These are phyloP conservation scores for Sylvicapra grimmia DNA, from an alignment of 2,113 vertebrate species.

Conservation along the genomic window DNA sequence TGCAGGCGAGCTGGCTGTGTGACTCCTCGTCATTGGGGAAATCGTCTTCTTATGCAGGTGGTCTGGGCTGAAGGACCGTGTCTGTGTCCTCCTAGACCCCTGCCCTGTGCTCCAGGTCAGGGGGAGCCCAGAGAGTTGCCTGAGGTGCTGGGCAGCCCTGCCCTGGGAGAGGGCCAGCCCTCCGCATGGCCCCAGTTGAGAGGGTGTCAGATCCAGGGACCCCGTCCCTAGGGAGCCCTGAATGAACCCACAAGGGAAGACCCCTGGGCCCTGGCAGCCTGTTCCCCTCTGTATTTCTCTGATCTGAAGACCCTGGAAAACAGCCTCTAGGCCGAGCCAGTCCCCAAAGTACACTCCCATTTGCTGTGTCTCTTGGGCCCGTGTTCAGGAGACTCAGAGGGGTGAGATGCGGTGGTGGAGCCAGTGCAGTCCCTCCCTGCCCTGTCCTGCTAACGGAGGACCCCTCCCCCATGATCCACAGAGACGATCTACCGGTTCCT, in stretches of 20 bases:
- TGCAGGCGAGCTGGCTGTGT: not conserved
- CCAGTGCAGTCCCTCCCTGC: too few species aligned
- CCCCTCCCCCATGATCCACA: fast-evolving
- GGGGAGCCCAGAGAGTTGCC: not conserved
- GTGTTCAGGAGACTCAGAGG: not conserved
- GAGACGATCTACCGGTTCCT: fast-evolving
- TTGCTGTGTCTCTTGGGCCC: not conserved
- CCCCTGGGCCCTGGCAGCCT: not conserved
- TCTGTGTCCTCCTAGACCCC: not conserved
- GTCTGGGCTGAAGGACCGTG: fast-evolving
- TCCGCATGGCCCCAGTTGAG: fast-evolving
- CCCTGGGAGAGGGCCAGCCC: not conserved
- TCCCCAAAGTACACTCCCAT: not conserved
- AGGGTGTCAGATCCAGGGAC: fast-evolving
- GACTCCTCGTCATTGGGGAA: not conserved
- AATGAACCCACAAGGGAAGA: not conserved
- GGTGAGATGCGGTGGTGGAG: not conserved
- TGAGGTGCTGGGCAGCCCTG: not conserved
- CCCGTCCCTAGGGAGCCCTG: fast-evolving
- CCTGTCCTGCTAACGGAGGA: fast-evolving
- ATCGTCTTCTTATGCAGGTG: not conserved
- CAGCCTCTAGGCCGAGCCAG: not conserved
- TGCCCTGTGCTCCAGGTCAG: not conserved
- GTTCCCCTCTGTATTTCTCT: not conserved
- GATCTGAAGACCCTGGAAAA: not conserved